These are phyloP conservation scores for Antedon bifida DNA, from an alignment of 35 echinoderm and acorn worm genomes.

Conservation along the genomic window DNA sequence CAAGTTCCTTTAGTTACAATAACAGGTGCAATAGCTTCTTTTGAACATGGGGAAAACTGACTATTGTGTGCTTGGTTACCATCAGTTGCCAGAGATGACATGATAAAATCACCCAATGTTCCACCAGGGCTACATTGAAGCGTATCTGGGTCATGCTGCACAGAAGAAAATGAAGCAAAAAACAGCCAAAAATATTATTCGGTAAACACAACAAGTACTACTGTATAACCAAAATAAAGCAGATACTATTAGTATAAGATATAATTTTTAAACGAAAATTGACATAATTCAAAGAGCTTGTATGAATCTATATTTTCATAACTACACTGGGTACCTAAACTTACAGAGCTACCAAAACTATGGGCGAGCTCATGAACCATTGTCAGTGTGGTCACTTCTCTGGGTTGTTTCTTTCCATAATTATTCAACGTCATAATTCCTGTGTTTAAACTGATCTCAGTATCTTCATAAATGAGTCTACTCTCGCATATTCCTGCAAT, in stretches of 20 bases:
- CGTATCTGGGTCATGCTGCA: constrained; percentile 24
- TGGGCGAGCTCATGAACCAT: constrained; percentile 31
- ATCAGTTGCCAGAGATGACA: constrained; percentile 28
- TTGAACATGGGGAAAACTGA: constrained; percentile 26
- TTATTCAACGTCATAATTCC: constrained; percentile 17
- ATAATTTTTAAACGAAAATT: not conserved
- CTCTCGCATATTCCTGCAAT: constrained; percentile 25
- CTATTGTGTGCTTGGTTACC: constrained; percentile 20
- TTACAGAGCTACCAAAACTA: constrained; percentile 28
- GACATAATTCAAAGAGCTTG: not conserved
- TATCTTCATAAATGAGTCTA: not conserved
- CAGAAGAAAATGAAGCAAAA: not conserved
- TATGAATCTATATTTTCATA: not conserved
- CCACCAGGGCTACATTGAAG: constrained; percentile 18
- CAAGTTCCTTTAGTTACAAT: constrained; percentile 23
- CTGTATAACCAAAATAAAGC: not conserved
- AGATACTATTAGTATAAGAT: too few species aligned
- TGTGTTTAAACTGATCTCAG: constrained; percentile 24
- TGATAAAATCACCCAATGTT: constrained; percentile 25
- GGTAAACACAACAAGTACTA: not conserved
- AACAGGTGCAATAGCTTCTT: constrained; percentile 9
- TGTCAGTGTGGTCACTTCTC: constrained; percentile 10
- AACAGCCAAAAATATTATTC: not conserved
- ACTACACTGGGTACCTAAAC: not conserved
- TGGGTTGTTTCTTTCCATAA: constrained; percentile 14